Evolutionary conservation across 2,113 vertebrate genomes (phyloP), one percentile per base, ranked within the genome.

Genomic region (Eudorcas thomsonii): DNA sequence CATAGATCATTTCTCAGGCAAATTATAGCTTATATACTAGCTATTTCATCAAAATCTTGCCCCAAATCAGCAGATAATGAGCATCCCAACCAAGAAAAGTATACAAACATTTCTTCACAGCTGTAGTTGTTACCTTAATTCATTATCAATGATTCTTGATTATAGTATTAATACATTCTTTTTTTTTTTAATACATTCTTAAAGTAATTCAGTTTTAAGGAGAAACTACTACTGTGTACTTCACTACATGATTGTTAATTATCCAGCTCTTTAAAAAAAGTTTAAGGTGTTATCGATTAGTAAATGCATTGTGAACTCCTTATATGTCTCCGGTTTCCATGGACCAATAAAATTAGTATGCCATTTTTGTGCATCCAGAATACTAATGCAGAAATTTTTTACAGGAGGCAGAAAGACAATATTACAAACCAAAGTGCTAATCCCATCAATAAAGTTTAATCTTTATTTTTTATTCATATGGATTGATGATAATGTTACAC

Each of bases 71-170:
- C 21, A 94, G 13, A 64, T 87, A 96, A 90, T 19, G 50, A 90
- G 36, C 36, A 96, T 62, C 6, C 2, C 89, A 96, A 14, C 0
- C 96, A 89, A 95, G 10, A 92, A 67, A 54, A 74, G 5, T 50
- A 54, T 85, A 64, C 45, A 97, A 98, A 78, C 3, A 60, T 7
- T 94, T 98, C 90, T 96, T 98, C 71, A 96, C 93, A 95, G 78
- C 4, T 48, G 91, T 86, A 60, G 6, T 89, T 26, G 50, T 94
- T 93, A 64, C 90, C 78, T 9, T 84, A 97, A 59, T 98, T 97
- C 95, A 67, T 96, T 82, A 55, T 59, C 81, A 96, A n/a, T 30
- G 45, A 88, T 6, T 74, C 33, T 33, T 25, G 43, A 17, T 33
- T 94, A 6, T 48, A 97, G 97, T 97, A 48, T 3, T 39, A 83